Evolutionary conservation across 2,888 invertebrate genomes (phyloP).

Genomic region (Creontiades dilutus): DNA sequence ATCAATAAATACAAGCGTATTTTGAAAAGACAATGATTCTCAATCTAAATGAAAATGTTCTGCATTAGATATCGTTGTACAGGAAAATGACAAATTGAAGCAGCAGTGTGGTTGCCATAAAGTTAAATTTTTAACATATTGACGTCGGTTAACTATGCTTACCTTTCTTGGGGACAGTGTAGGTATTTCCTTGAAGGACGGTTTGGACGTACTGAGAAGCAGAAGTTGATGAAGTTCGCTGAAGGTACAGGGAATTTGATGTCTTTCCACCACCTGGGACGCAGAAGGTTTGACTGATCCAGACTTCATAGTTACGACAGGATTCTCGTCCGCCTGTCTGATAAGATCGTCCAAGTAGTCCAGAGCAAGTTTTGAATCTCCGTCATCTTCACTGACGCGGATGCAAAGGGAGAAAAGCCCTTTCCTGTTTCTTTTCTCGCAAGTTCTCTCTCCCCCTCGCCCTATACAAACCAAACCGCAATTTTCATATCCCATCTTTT

Average conservation of each 20-base stretch:
- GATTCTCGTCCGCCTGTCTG: background rate
- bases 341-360: conserved; percentile 3
- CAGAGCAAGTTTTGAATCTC: background rate
- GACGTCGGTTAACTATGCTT: background rate
- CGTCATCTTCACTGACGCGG: background rate
- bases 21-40: too few relatives aligned
- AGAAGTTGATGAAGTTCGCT: conserved; percentile 33
- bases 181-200: conserved; percentile 60
- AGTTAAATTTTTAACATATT: too few relatives aligned
- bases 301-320: conserved; percentile 8
- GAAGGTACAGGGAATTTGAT: background rate
- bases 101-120: too few relatives aligned
- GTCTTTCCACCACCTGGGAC: background rate
- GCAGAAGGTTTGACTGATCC: background rate
- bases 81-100: too few relatives aligned
- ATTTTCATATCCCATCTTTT: background rate
- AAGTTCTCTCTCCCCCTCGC: conserved; percentile 31
- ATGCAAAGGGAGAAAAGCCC: conserved; percentile 41
- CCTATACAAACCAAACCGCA: conserved; percentile 56
- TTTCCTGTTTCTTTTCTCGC: conserved; percentile 40
- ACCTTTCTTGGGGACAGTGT: conserved; percentile 61
- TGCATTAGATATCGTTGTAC: too few relatives aligned
- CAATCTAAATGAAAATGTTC: too few relatives aligned
- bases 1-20: too few relatives aligned
- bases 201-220: background rate